phyloP scores from a whole-genome alignment of 2,797 vertebrate species.

The Apogon hyalosoma region DNA sequence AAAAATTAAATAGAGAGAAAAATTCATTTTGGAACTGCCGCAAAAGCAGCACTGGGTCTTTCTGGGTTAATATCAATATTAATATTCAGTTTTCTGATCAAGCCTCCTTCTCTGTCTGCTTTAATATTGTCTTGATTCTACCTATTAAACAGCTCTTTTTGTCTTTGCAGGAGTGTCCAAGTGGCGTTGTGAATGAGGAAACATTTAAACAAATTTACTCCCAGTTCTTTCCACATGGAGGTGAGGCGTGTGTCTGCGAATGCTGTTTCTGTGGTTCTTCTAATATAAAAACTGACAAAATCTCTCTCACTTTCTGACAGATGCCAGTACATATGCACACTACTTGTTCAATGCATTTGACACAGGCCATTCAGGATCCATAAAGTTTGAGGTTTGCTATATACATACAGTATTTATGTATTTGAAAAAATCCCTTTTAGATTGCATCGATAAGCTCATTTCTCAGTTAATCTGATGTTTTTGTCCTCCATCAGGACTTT shows the following conservation, averaged over 20 bases:
- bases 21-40: too few relatives aligned
- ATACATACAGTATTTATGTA: not conserved
- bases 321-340: conserved; percentile 96
- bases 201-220: conserved; percentile 98
- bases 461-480: not conserved
- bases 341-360: conserved; percentile 99
- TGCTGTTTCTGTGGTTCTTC: too few relatives aligned
- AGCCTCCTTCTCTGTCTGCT: too few relatives aligned
- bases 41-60: too few relatives aligned
- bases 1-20: too few relatives aligned
- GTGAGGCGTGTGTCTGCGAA: conserved; percentile 68
- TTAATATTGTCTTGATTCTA: too few relatives aligned
- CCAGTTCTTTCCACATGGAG: conserved; percentile 98
- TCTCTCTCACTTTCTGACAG: conserved; percentile 75
- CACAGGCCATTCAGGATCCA: conserved; percentile 91
- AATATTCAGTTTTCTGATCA: too few relatives aligned
- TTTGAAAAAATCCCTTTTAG: not conserved
- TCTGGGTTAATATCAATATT: too few relatives aligned
- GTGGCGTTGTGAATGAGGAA: conserved; percentile 94
- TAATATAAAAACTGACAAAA: not conserved
- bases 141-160: not conserved
- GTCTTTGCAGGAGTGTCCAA: conserved; percentile 91
- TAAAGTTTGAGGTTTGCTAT: conserved; percentile 95
- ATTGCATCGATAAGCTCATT: not conserved
- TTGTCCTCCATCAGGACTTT: conserved; percentile 88